Base-by-base conservation (phyloP, 2,888 invertebrate species). In the Drosophila eohydei region DNA sequence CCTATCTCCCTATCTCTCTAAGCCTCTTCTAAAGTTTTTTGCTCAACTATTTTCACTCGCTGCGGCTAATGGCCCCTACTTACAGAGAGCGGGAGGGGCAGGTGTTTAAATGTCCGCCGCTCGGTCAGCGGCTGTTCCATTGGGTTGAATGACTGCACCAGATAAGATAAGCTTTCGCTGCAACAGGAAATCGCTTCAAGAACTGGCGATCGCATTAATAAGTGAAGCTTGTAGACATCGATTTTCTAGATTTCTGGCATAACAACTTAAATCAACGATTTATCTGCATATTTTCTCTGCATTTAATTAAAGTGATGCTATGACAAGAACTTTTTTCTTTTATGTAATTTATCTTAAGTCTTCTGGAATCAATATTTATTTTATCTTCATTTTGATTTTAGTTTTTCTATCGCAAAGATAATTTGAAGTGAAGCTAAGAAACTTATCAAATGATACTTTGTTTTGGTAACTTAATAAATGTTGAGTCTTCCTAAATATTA, bases 131-230 rank as follows among this genome's bases (percentile, higher is more conserved):
- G 69, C 63, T 58, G 21, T 56, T 62, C 36, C 30, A 54, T 56
- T 65, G 52, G 59, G 67, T 79, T 70, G 76, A 78, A 67, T 69
- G 78, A 73, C 69, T 70, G 64, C 58, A 58, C 46, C 44, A 41
- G 55, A 52, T 65, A 28, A 59, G 51, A 65, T 70, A 59, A 55
- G 28, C 52, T 55, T 50, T 57, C 40, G 55, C 51, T 41, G 55
- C 52, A 44, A 46, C 72, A 55, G 61, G 58, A 76, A 76, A 68
- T 52, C 36, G 54, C 41, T 28, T 46, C 9, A 11, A 21, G 40
- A 55, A 26, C 4, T 40, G 44, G 1, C 28, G 38, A 16, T 12
- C 21, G 44, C 14, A 38, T 32, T 32, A 43, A 38, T 44, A 28
- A 57, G 38, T 43, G n/a, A 36, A 34, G 8, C 40, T 32, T 28